Evolutionary conservation across 2,797 vertebrate species (phyloP).

Genomic region (Acropternis orthonyx): DNA sequence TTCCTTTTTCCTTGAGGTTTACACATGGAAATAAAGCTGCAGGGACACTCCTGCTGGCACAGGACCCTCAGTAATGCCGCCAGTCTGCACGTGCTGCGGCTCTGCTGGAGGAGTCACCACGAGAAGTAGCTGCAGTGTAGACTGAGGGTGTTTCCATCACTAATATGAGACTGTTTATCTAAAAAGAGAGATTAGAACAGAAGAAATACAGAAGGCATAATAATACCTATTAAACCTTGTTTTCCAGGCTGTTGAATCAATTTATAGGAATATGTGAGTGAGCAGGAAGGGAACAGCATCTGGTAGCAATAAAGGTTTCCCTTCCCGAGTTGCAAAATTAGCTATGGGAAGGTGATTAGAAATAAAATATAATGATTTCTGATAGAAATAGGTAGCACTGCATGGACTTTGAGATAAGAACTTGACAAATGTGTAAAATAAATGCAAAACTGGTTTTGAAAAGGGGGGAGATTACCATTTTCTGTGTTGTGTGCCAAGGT

Average conservation of each 20-base stretch:
- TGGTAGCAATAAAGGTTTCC: constrained; percentile 76
- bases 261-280: constrained; percentile 12
- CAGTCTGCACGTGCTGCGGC: neutral
- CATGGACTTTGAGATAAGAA: constrained; percentile 76
- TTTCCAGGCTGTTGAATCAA: constrained; percentile 20
- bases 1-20: neutral
- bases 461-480: constrained; percentile 41
- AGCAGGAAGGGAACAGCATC: constrained; percentile 73
- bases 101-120: neutral
- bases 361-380: constrained; percentile 75
- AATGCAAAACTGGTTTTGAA: constrained; percentile 59
- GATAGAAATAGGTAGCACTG: constrained; percentile 70
- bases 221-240: neutral
- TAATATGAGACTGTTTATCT: neutral
- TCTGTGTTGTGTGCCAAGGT: constrained; percentile 51
- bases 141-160: neutral
- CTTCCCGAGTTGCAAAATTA: constrained; percentile 74
- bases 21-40: neutral
- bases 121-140: neutral
- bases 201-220: constrained; percentile 26
- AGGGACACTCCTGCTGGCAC: neutral
- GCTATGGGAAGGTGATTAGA: constrained; percentile 73
- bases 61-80: neutral
- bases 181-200: neutral
- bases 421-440: constrained; percentile 73